Base-by-base conservation (phyloP, 2,888 invertebrate genomes). In the Mesorhabditis sp. region DNA sequence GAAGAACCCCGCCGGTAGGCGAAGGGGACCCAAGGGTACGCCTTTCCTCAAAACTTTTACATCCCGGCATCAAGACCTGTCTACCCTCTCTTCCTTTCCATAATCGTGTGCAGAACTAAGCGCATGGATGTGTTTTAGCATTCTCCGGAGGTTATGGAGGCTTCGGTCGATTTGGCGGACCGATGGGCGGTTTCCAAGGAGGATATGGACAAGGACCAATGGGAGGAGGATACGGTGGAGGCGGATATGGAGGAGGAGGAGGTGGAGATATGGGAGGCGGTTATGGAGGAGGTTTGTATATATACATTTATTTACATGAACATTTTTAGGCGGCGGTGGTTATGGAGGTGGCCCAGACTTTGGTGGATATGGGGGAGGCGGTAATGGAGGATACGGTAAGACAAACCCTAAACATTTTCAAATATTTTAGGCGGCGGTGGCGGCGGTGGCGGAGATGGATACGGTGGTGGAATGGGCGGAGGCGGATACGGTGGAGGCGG, bases 1-100 rank as follows among this genome's bases (percentile, higher is more conserved):
- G 58, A 50, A 50, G 58, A 50, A 50, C 58, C 58, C 58, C 58
- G 58, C 58, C 58, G 58, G 58, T 50, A 50, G 58, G 58, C 58
- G 58, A 50, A 50, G 58, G 58, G 58, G 58, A n/a, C 58, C 58
- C 58, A 50, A 50, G 58, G 58, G 58, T 50, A 50, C 10, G 58
- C 28, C 28, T 28, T 28, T 28, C 28, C 28, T 28, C 28, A 28
- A 28, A 28, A 28, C 28, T 28, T 28, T 28, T 28, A 28, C 28
- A 28, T 28, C 28, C 28, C 28, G 28, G 28, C 28, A 28, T 28
- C 28, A 28, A 28, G 28, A 28, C 28, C 28, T 28, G 28, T 28
- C 28, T 28, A 28, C 28, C 28, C 28, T 28, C 28, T 28, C 28
- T 28, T 28, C 28, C 28, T 28, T 28, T 28, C 28, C 28, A 28